Evolutionary conservation across 2,888 invertebrate species (phyloP), one percentile per base, ranked within the genome.

Genomic region (Ormyrus rosae): DNA sequence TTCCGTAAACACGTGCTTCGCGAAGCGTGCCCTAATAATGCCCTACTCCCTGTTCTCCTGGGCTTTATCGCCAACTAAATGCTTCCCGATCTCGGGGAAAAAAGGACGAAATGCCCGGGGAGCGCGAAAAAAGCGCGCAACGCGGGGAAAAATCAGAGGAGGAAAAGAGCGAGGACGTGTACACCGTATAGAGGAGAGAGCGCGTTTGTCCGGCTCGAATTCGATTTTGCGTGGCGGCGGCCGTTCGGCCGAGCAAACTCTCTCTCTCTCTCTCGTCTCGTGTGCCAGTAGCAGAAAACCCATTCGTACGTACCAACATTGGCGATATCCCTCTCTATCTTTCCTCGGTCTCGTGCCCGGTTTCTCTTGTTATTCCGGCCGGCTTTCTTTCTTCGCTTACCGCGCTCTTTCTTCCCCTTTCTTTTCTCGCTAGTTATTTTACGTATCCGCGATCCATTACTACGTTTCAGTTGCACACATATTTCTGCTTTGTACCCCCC

Each of bases 161-260:
- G 51, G 11, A 19, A 46, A 56, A 61, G 58, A 53, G 75, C 34
- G 34, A 34, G 34, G 4, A 34, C 34, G 34, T 4, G 34, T 4
- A 4, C 34, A 4, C 3, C 64, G 77, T 79, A 83, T 82, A 81
- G 83, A 83, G 82, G 34, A 34, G 19, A 82, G 74, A 68, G 73
- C 81, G 55, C 69, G 61, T 69, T 71, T 61, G 58, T 71, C 83
- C 82, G 81, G 34, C 34, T 34, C 34, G 34, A 34, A 34, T 34
- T 83, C 83, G 83, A 84, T 84, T 83, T 82, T 80, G 77, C 81
- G 78, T 74, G 63, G 75, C 75, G 34, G 4, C 77, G 68, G 34
- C 55, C 61, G 53, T 9, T 61, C 48, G 72, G 60, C 50, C 70
- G 64, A 76, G 50, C 67, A 80, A 81, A 81, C 64, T 60, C 80